Percentiles rank a stretch among this genome's conserved stretches.
Conservation (phyloP, 1,140 invertebrate genomes). For the Holotrichia oblita region DNA sequence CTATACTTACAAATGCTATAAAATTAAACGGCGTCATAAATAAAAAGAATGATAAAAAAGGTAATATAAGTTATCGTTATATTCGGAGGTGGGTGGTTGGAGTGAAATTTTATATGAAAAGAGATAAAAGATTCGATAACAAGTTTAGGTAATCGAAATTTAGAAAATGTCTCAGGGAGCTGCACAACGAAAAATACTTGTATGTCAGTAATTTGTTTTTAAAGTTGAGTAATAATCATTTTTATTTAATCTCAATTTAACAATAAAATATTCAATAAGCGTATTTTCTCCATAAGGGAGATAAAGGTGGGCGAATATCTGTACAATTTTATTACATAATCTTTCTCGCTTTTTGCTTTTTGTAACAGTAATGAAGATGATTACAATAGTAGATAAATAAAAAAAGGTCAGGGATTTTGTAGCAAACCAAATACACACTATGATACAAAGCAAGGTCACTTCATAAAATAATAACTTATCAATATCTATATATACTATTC, state of each 20-base stretch:
- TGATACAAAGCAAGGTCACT: conserved; percentile 61
- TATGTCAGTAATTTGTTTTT: conserved; percentile 2
- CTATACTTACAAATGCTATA: conserved; percentile 38
- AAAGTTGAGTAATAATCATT: conserved; percentile 22
- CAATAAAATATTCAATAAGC: conserved; percentile 44
- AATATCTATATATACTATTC: conserved; percentile 47
- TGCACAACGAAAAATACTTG: conserved; percentile 47
- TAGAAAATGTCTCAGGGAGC: conserved; percentile 49
- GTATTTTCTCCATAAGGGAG: conserved; percentile 40
- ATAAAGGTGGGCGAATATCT: conserved; percentile 36
- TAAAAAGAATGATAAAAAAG: conserved; percentile 20
- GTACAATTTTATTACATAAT: conserved; percentile 40
- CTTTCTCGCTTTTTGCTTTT: conserved; percentile 20
- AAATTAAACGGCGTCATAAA: conserved; percentile 33
- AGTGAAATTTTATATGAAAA: neutral
- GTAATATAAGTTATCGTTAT: conserved; percentile 19
- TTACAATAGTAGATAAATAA: conserved; percentile 31
- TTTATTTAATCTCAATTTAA: conserved; percentile 37
- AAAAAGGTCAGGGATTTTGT: conserved; percentile 44
- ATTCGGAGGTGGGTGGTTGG: conserved; percentile 24
- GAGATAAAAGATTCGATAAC: neutral
- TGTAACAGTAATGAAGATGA: conserved; percentile 18
- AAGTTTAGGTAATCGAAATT: conserved; percentile 17
- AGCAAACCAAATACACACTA: conserved; percentile 56
- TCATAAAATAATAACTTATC: conserved; percentile 59